These are phyloP conservation scores for Perodicticus potto DNA, from an alignment of 2,797 vertebrate genomes.

Conservation along the genomic window DNA sequence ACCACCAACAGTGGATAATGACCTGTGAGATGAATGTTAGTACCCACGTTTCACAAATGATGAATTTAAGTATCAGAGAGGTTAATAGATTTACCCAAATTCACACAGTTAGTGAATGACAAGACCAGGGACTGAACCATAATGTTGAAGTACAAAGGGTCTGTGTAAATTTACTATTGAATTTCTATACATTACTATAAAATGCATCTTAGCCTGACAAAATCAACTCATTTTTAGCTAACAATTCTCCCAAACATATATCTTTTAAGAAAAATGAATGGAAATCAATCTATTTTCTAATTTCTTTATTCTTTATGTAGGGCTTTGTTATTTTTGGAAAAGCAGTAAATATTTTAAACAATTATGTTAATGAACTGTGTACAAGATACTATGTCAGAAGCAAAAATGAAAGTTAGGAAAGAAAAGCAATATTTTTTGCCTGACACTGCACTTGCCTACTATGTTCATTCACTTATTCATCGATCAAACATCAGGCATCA, in stretches of 20 bases:
- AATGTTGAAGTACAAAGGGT: neutral
- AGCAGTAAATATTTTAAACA: neutral
- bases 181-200: neutral
- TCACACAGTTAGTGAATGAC: neutral
- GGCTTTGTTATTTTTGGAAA: constrained; percentile 25
- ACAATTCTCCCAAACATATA: neutral
- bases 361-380: neutral
- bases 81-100: constrained; percentile 34
- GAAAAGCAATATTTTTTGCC: neutral
- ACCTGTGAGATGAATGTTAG: neutral
- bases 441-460: neutral
- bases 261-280: constrained; percentile 26
- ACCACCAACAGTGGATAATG: neutral
- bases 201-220: neutral
- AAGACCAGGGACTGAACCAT: neutral
- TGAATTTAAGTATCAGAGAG: constrained; percentile 14
- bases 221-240: neutral
- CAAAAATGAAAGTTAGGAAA: constrained; percentile 33
- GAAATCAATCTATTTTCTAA: neutral
- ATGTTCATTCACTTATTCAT: neutral
- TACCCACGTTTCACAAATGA: neutral
- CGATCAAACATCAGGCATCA: neutral
- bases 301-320: neutral
- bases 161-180: constrained; percentile 6
- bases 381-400: neutral